Evolutionary conservation across 2,888 invertebrate species (phyloP).

Genomic region (Lacanobia oleracea): DNA sequence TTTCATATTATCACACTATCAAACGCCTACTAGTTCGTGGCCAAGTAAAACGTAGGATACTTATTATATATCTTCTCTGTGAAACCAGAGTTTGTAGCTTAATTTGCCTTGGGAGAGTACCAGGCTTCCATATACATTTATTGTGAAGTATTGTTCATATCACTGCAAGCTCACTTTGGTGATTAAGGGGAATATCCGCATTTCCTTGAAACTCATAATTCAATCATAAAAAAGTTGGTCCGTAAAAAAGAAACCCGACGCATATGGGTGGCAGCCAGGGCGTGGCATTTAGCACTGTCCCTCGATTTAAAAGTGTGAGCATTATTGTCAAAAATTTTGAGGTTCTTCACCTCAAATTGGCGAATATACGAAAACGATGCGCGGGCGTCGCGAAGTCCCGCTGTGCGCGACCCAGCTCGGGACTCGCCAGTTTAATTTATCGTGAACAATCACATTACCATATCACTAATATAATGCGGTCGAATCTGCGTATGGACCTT

Average conservation of each 20-base stretch:
- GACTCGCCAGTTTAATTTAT: constrained; percentile 86
- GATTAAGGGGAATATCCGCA: not conserved
- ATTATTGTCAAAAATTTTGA: constrained; percentile 82
- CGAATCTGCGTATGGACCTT: constrained; percentile 86
- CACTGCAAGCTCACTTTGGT: not conserved
- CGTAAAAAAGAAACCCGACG: constrained; percentile 39
- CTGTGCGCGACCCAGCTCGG: constrained; percentile 79
- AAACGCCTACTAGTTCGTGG: too few relatives aligned
- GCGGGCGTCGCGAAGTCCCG: constrained; percentile 83
- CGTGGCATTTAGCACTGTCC: constrained; percentile 68
- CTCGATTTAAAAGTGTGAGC: constrained; percentile 71
- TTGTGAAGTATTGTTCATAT: not conserved
- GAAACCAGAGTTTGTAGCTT: not conserved
- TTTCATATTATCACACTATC: not conserved
- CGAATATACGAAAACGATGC: constrained; percentile 72
- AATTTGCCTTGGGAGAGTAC: not conserved
- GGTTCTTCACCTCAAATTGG: constrained; percentile 83
- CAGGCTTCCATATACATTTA: not conserved
- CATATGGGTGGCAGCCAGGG: constrained; percentile 62
- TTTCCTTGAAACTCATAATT: constrained; percentile 1
- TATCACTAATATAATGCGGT: constrained; percentile 89
- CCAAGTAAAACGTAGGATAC: not conserved
- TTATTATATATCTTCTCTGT: not conserved
- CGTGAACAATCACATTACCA: constrained; percentile 90
- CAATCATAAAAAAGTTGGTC: not conserved